Conservation (phyloP, 1,140 invertebrate species). For the Ips typographus region DNA sequence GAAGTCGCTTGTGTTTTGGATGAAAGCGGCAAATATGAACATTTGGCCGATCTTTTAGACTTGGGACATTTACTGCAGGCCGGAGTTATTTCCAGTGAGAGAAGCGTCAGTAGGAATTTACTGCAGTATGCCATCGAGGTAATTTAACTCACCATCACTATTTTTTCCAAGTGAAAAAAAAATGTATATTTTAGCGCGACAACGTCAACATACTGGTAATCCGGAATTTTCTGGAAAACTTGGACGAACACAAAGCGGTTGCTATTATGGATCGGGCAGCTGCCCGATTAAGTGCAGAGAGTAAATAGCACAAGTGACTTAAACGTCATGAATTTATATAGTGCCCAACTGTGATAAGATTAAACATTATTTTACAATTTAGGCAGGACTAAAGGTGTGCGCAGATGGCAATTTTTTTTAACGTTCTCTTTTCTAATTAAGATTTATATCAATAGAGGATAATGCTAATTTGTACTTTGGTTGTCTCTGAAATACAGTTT, state of each 20-base stretch:
- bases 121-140: conserved; percentile 42
- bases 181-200: conserved; percentile 37
- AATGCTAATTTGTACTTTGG: no score
- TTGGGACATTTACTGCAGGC: conserved; percentile 40
- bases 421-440: no score
- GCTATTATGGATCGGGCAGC: conserved; percentile 44
- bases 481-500: no score
- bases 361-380: no score
- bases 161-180: background rate
- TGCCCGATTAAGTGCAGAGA: no score
- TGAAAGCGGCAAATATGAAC: conserved; percentile 38
- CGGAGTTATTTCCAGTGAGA: conserved; percentile 28
- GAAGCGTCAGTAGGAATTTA: conserved; percentile 39
- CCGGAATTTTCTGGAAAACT: conserved; percentile 45
- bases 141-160: conserved; percentile 8
- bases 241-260: conserved; percentile 44
- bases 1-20: conserved; percentile 42
- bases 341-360: no score
- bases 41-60: conserved; percentile 43
- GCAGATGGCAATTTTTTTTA: no score
- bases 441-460: no score
- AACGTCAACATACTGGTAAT: conserved; percentile 40
- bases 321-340: no score
- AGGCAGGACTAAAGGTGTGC: no score
- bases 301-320: no score